These are phyloP conservation scores for Cacajao melanocephalus DNA, from an alignment of 2,797 vertebrate genomes.

Conservation along the genomic window DNA sequence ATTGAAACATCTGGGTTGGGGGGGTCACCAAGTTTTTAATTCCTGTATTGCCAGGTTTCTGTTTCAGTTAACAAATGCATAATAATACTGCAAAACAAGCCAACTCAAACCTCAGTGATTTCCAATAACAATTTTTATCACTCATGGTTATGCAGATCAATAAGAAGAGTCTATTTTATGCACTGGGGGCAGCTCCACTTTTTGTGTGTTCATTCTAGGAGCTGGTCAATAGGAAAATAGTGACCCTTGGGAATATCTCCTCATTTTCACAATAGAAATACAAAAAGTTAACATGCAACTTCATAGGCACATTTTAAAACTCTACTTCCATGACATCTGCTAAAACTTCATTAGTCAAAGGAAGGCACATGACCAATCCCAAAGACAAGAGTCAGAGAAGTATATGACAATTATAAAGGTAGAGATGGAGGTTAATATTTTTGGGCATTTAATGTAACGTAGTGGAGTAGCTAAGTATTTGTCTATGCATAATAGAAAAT, in stretches of 20 bases:
- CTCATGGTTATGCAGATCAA: not conserved
- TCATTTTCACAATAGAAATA: not conserved
- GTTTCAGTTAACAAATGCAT: not conserved
- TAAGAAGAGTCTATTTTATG: not conserved
- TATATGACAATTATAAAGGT: not conserved
- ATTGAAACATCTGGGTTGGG: not conserved
- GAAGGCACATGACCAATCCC: not conserved
- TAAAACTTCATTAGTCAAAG: not conserved
- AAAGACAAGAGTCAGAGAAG: not conserved
- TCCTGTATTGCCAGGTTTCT: not conserved
- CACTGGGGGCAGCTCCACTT: not conserved
- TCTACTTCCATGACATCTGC: not conserved
- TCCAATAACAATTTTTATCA: not conserved
- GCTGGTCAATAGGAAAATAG: not conserved
- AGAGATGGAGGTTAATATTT: not conserved
- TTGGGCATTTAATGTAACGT: not conserved
- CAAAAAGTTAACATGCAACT: not conserved
- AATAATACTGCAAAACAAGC: not conserved
- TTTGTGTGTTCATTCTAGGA: not conserved
- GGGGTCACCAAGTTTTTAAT: not conserved
- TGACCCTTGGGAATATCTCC: not conserved
- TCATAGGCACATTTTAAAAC: not conserved
- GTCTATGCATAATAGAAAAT: not conserved
- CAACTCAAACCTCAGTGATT: not conserved
- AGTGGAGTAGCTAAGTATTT: not conserved